These are phyloP conservation scores for Holothuria leucospilota DNA, from an alignment of 53 echinoderm and acorn worm genomes.

Conservation along the genomic window DNA sequence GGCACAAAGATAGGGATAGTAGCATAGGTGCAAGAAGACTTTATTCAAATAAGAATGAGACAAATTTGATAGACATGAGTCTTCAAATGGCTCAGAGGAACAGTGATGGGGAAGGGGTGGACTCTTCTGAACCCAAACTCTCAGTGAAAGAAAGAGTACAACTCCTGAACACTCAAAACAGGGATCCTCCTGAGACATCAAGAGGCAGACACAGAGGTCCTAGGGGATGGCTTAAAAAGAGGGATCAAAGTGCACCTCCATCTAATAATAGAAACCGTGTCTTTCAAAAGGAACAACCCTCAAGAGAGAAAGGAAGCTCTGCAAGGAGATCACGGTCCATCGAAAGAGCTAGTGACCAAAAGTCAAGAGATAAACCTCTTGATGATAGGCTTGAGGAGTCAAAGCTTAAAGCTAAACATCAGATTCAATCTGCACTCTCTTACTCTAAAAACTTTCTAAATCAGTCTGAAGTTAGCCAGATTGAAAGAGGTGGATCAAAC, in stretches of 20 bases:
- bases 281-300: neutral
- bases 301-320: neutral
- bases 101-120: conserved; percentile 6
- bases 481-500: no score
- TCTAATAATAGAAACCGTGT: conserved; percentile 16
- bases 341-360: conserved; percentile 17
- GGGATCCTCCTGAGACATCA: neutral
- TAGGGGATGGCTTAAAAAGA: conserved; percentile 31
- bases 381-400: no score
- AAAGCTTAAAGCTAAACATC: no score
- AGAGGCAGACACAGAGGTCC: conserved; percentile 13
- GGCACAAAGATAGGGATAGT: neutral
- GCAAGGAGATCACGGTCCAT: conserved; percentile 22
- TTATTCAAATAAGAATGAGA: neutral
- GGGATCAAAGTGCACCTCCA: conserved; percentile 33
- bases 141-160: conserved; percentile 41
- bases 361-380: neutral
- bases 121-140: neutral
- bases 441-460: no score
- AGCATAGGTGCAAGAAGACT: conserved; percentile 10
- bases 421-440: no score
- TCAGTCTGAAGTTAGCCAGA: no score
- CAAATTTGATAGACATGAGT: conserved; percentile 8
- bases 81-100: conserved; percentile 24
- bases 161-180: conserved; percentile 15